These are phyloP conservation scores for Synchiropus splendidus DNA, from an alignment of 2,113 vertebrate genomes.

Conservation along the genomic window DNA sequence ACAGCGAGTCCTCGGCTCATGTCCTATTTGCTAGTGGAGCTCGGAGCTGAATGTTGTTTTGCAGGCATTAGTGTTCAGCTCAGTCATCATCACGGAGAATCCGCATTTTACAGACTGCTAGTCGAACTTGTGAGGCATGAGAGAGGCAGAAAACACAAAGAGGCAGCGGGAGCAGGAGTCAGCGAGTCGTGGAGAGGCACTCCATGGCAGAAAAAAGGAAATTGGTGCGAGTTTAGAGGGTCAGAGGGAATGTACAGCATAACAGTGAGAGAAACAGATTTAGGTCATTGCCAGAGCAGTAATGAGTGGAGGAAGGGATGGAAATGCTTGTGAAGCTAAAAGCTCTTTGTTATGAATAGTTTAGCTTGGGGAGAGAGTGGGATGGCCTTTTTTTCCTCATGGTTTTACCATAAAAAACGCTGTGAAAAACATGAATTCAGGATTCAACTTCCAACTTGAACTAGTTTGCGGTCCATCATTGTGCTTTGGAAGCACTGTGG, in stretches of 20 bases:
- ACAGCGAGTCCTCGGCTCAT: constrained; percentile 7
- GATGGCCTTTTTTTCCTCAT: no score
- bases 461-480: no score
- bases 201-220: constrained; percentile 45
- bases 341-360: constrained; percentile 26
- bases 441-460: no score
- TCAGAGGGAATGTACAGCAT: constrained; percentile 37
- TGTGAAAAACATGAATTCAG: no score
- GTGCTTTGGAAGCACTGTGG: no score
- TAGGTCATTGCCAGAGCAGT: constrained; percentile 52
- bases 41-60: constrained; percentile 18
- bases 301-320: constrained; percentile 42
- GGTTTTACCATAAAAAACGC: no score
- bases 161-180: constrained; percentile 11
- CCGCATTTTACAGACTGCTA: constrained; percentile 18
- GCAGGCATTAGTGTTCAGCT: constrained; percentile 10
- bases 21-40: constrained; percentile 22
- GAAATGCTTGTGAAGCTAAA: constrained; percentile 23
- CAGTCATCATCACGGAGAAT: constrained; percentile 18
- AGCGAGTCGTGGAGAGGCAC: constrained; percentile 30
- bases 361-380: constrained; percentile 14
- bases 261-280: constrained; percentile 34
- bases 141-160: constrained; percentile 15
- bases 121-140: constrained; percentile 21
- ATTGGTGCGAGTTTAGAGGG: constrained; percentile 46